Evolutionary conservation across 2,888 invertebrate genomes (phyloP), one percentile per base, ranked within the genome.

Genomic region (Plebejus argus): DNA sequence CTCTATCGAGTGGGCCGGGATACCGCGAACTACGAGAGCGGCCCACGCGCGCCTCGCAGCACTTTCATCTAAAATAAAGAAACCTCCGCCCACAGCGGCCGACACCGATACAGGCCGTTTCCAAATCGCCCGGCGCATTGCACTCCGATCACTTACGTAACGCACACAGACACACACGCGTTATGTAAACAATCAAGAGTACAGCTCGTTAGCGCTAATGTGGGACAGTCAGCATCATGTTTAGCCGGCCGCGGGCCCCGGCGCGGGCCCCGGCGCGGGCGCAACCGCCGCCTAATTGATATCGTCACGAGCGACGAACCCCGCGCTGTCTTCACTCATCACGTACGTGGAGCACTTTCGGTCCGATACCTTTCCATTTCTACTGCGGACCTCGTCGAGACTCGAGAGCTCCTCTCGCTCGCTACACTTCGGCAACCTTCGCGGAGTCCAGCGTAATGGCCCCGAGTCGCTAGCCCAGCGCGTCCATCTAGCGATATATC

Each of bases 51-150:
- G 81, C 81, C 76, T 79, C 83, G 85, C 82, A 84, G 86, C 82
- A 90, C 93, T 93, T 92, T 93, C 93, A 90, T 92, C 85, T 87
- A 90, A 91, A 66, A 66, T 66, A 66, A 91, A 91, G 86, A 91
- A 89, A 85, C 84, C 83, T 80, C 86, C 86, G 85, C 92, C 92
- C 87, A 91, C 91, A 84, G 84, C 86, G 84, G 23, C 71, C n/a
- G 92, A 90, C 91, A 90, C 89, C 85, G 86, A 87, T 88, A 83
- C 82, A 88, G 88, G 89, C 89, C 89, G 91, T 92, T 92, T 86
- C 88, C 87, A 91, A 91, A 91, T 88, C 83, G 84, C 45, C 45
- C 10, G 10, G 45, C 45, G 39, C 83, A 89, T 82, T 86, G 84
- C 84, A 83, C 84, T 89, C 86, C 87, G 86, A 85, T 87, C 83